These are phyloP conservation scores for Drosophila aldrichi DNA, from an alignment of 2,888 invertebrate genomes.

Conservation along the genomic window DNA sequence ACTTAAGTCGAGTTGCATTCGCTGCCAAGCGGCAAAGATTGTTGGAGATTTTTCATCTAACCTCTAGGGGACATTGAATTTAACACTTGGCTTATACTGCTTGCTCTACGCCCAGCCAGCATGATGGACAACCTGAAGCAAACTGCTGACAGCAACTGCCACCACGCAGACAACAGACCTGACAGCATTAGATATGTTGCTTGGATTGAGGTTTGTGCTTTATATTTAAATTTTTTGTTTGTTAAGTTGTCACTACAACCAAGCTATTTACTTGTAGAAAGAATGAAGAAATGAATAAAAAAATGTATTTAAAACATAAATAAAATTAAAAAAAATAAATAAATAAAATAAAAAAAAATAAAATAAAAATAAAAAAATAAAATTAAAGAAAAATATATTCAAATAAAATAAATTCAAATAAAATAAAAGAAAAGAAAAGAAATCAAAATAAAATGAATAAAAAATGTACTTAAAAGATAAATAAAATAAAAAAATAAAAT, in stretches of 20 bases:
- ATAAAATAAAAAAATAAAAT: too few relatives aligned
- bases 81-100: slow-evolving; percentile 30
- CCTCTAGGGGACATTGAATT: slow-evolving; percentile 32
- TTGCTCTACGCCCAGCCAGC: slow-evolving; percentile 25
- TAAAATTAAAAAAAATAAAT: too few relatives aligned
- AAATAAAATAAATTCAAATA: too few relatives aligned
- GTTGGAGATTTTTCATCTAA: slow-evolving; percentile 19
- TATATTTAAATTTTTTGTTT: too few relatives aligned
- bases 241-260: slow-evolving; percentile 25
- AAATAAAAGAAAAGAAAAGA: too few relatives aligned
- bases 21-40: slow-evolving; percentile 6
- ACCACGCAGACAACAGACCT: background rate
- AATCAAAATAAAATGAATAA: too few relatives aligned
- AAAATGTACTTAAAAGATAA: too few relatives aligned
- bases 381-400: too few relatives aligned
- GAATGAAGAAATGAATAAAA: too few relatives aligned
- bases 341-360: too few relatives aligned
- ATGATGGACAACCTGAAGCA: slow-evolving; percentile 40
- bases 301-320: too few relatives aligned
- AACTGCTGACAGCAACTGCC: slow-evolving; percentile 43
- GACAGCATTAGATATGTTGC: slow-evolving; percentile 3
- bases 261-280: background rate
- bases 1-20: slow-evolving; percentile 37
- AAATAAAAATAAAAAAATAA: too few relatives aligned
- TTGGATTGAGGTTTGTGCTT: slow-evolving; percentile 1